Conservation (phyloP, 2,113 vertebrate species). For the Nyctereutes procyonoides region DNA sequence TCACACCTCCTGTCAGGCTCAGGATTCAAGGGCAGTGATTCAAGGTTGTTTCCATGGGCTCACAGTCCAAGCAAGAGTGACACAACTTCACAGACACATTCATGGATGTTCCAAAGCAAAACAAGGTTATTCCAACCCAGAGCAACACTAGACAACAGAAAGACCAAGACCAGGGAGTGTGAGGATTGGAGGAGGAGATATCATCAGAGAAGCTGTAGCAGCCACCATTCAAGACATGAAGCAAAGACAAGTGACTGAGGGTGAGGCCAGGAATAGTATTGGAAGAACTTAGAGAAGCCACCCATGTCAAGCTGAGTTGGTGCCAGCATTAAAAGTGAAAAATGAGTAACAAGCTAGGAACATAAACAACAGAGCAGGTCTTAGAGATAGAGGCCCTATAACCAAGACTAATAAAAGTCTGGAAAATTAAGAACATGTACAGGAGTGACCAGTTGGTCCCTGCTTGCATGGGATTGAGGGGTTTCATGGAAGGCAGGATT, state of each 20-base stretch:
- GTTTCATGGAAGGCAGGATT: neutral
- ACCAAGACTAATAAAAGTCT: slow-evolving; percentile 2
- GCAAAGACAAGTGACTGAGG: neutral
- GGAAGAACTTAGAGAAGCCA: neutral
- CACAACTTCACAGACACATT: slow-evolving; percentile 22
- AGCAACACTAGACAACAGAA: neutral
- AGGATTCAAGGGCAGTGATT: slow-evolving; percentile 40
- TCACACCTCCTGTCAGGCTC: neutral
- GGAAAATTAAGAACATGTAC: neutral
- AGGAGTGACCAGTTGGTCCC: neutral
- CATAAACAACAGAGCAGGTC: slow-evolving; percentile 17
- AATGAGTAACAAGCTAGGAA: slow-evolving; percentile 1
- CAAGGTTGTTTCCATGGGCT: neutral
- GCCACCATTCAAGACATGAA: neutral
- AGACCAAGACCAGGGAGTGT: neutral
- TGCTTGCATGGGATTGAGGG: neutral
- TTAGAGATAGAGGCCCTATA: neutral
- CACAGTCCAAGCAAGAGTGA: slow-evolving; percentile 48
- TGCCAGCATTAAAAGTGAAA: neutral
- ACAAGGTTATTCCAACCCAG: neutral
- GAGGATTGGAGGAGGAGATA: neutral
- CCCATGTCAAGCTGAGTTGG: neutral
- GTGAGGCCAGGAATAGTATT: neutral
- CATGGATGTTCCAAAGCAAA: slow-evolving; percentile 33
- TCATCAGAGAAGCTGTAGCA: neutral